phyloP scores from a whole-genome alignment of 2,113 vertebrate genomes.

The Hipposideros armiger region DNA sequence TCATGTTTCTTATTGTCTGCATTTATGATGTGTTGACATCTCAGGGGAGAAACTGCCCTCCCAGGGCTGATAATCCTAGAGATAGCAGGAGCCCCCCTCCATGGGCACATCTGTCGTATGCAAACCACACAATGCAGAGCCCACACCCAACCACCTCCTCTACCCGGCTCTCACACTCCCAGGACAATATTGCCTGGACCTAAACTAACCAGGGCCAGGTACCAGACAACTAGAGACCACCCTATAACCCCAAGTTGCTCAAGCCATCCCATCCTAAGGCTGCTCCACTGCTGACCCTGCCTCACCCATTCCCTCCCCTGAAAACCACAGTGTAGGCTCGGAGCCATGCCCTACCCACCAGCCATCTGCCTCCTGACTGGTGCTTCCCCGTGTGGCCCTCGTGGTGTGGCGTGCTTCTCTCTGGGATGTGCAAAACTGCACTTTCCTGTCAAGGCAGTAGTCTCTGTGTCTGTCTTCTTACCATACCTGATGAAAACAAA shows the following conservation, averaged over 20 bases:
- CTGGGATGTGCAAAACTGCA: background rate
- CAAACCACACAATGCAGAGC: background rate
- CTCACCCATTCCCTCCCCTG: no score
- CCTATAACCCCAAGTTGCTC: rapidly evolving
- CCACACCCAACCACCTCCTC: rapidly evolving
- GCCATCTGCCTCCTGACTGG: background rate
- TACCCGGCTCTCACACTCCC: rapidly evolving
- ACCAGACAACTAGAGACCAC: background rate
- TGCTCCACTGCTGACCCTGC: rapidly evolving
- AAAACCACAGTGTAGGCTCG: rapidly evolving
- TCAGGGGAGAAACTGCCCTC: no score
- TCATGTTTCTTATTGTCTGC: background rate
- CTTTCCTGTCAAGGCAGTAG: no score
- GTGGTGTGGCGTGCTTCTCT: rapidly evolving
- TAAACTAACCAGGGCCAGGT: background rate
- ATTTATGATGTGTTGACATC: background rate
- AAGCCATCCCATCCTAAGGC: rapidly evolving
- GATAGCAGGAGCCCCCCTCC: background rate
- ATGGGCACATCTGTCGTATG: rapidly evolving
- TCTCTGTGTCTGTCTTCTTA: no score
- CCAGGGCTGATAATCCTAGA: background rate
- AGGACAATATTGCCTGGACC: background rate
- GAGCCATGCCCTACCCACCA: rapidly evolving
- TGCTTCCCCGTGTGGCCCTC: rapidly evolving
- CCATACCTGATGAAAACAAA: no score